These are phyloP conservation scores for Girardia tigrina DNA, from an alignment of 2,888 invertebrate genomes.

Conservation along the genomic window DNA sequence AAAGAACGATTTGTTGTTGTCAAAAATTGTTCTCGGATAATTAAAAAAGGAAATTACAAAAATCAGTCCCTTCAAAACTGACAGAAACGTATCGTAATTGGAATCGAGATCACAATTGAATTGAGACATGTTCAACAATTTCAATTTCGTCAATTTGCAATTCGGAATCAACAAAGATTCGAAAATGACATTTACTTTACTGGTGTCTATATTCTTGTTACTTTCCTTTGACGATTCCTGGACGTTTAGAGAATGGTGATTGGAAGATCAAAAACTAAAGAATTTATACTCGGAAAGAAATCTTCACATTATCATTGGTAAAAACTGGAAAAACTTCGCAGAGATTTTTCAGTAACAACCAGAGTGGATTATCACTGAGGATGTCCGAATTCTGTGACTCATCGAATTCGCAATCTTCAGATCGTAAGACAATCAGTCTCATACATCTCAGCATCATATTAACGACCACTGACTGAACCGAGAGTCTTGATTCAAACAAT, in stretches of 20 bases:
- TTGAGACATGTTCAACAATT: not conserved
- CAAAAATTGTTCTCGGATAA: too few species aligned
- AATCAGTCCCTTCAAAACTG: not conserved
- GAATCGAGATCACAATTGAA: not conserved
- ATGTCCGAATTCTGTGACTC: too few species aligned
- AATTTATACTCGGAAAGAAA: not conserved
- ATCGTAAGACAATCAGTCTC: not conserved
- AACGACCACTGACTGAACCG: not conserved
- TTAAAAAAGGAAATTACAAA: not conserved
- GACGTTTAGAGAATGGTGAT: not conserved
- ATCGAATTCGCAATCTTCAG: not conserved
- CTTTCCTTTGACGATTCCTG: not conserved
- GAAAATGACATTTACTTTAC: too few species aligned
- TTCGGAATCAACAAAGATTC: not conserved
- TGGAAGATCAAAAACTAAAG: not conserved
- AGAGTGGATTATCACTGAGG: not conserved
- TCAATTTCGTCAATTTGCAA: not conserved
- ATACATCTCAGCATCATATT: not conserved
- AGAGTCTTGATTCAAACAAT: not conserved
- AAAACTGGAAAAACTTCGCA: not conserved
- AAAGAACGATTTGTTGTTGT: not conserved
- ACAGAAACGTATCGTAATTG: not conserved
- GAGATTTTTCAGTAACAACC: not conserved
- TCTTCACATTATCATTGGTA: not conserved
- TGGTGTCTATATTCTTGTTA: too few species aligned